Evolutionary conservation across 2,888 invertebrate genomes (phyloP).

Genomic region (Platycheirus albimanus): DNA sequence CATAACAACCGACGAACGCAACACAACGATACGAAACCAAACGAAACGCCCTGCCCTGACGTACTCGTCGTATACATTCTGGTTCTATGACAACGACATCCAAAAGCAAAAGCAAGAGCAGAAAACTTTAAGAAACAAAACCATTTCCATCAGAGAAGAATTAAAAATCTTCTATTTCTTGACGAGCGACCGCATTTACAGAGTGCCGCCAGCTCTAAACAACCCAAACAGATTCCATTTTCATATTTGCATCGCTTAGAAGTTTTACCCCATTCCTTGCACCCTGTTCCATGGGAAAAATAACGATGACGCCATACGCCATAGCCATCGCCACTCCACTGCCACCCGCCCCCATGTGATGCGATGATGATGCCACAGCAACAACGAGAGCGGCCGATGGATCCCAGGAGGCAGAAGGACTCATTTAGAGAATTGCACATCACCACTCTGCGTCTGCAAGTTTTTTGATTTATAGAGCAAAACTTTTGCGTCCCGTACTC

Average conservation of each 20-base stretch:
- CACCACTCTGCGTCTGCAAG: conserved; percentile 39
- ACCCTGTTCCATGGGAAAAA: neutral
- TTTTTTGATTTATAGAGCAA: conserved; percentile 47
- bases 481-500: conserved; percentile 30
- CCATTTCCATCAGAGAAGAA: conserved; percentile 28
- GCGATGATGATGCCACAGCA: neutral
- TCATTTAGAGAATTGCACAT: conserved; percentile 45
- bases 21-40: too few relatives aligned
- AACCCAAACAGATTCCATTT: conserved; percentile 59
- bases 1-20: too few relatives aligned
- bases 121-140: conserved; percentile 29
- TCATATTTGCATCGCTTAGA: conserved; percentile 63
- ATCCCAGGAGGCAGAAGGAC: conserved; percentile 27
- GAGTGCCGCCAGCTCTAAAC: conserved; percentile 39
- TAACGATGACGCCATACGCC: too few relatives aligned
- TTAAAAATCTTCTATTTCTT: conserved; percentile 30
- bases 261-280: conserved; percentile 16
- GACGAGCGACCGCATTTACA: conserved; percentile 57
- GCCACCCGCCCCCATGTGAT: too few relatives aligned
- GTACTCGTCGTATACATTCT: neutral
- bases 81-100: conserved; percentile 21
- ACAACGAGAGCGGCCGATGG: conserved; percentile 1
- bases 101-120: neutral
- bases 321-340: too few relatives aligned
- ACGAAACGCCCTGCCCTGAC: conserved; percentile 13